Evolutionary conservation across 2,797 vertebrate species (phyloP), one percentile per base, ranked within the genome.

Genomic region (Sebastes itinus): DNA sequence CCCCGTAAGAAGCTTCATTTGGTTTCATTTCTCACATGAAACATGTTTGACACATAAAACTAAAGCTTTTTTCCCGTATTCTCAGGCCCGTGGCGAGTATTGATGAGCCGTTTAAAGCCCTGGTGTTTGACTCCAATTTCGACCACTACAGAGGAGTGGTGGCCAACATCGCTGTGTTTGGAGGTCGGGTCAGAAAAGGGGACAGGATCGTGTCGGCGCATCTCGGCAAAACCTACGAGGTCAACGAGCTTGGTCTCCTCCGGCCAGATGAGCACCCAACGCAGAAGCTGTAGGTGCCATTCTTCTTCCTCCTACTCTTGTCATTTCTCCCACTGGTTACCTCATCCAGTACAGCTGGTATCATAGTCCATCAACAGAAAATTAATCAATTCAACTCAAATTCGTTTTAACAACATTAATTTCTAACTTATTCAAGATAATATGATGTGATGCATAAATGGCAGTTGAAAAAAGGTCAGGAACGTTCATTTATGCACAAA

Each of bases 81-180:
- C 18, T 75, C 81, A 99, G 98, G 62, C 98, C 98, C 2, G 82
- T 65, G 0, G 96, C 92, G 8, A 94, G 83, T 18, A 59, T 75
- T 5, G 77, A 93, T 14, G 96, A 96, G n/a, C 96, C 97, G 0
- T 86, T 99, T 81, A 98, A 95, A 93, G 98, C 97, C 20, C 95
- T 99, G 52, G 97, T 99, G 33, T 99, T 99, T 85, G 99, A 99
- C 89, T 99, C 98, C 14, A 97, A 92, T 23, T 99, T 98, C 76
- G 97, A 99, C 91, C 97, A 97, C 81, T 99, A 98, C 67, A 96
- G 98, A 92, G 99, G 98, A 4, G 97, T 99, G 22, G 82, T 99
- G 88, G 96, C 98, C 72, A 99, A 96, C 85, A 90, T 99, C 8
- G 97, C 97, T 0, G 85, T 99, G 33, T 97, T 98, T 71, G 97